Evolutionary conservation across 2,888 invertebrate species (phyloP).

Genomic region (Aspidapion aeneum): DNA sequence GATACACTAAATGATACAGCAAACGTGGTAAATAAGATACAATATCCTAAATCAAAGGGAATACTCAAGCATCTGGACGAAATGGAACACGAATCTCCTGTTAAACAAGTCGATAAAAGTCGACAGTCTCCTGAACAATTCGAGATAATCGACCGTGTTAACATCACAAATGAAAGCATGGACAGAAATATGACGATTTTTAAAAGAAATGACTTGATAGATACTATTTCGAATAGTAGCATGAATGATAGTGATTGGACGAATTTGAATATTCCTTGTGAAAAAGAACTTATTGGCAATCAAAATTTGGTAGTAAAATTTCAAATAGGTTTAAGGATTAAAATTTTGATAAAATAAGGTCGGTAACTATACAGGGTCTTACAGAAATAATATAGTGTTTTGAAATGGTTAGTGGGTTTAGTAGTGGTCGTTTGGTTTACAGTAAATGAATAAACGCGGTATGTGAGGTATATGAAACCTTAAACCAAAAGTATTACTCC

Average conservation of each 20-base stretch:
- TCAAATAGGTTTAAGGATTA: no score
- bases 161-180: neutral
- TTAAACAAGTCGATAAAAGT: neutral
- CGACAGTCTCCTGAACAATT: slow-evolving; percentile 48
- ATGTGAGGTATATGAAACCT: no score
- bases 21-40: no score
- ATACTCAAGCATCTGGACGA: slow-evolving; percentile 14
- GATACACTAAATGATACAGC: no score
- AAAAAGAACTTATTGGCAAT: slow-evolving; percentile 15
- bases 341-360: no score
- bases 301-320: neutral
- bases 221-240: slow-evolving; percentile 43
- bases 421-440: no score
- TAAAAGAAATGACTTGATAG: slow-evolving; percentile 37
- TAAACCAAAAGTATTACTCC: no score
- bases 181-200: slow-evolving; percentile 27
- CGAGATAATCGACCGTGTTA: slow-evolving; percentile 52
- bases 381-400: no score
- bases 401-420: no score
- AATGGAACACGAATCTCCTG: neutral
- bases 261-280: slow-evolving; percentile 37
- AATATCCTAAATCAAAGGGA: no score
- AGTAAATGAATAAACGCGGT: no score
- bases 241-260: slow-evolving; percentile 48
- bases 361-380: no score